These are phyloP conservation scores for Ormyrus rosae DNA, from an alignment of 2,888 invertebrate species.

Conservation along the genomic window DNA sequence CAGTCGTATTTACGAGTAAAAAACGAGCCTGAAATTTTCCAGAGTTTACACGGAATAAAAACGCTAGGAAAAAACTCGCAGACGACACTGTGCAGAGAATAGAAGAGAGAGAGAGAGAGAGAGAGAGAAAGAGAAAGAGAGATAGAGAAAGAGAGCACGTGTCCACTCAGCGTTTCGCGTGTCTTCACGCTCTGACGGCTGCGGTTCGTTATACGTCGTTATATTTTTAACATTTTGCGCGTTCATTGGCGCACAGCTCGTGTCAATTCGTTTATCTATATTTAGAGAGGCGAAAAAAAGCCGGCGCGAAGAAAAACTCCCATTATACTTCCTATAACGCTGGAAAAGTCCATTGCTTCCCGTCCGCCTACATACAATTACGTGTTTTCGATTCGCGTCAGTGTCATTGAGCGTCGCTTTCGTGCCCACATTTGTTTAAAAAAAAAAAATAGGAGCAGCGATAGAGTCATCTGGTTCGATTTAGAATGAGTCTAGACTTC, in stretches of 20 bases:
- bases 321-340: not conserved
- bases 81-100: not conserved
- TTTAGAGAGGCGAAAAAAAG: not conserved
- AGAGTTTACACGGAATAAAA: too few species aligned
- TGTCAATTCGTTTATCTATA: not conserved
- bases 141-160: conserved; percentile 19
- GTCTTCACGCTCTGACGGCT: not conserved
- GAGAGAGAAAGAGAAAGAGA: not conserved
- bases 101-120: not conserved
- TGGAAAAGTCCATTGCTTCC: conserved; percentile 43
- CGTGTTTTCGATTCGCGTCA: too few species aligned
- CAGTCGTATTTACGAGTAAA: too few species aligned
- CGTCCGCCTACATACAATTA: not conserved
- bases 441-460: too few species aligned
- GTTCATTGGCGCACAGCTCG: not conserved
- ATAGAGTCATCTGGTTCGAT: too few species aligned
- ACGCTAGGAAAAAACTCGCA: too few species aligned
- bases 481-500: too few species aligned
- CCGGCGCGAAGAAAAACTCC: not conserved
- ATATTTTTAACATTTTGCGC: conserved; percentile 32
- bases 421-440: too few species aligned
- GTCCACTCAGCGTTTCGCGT: conserved; percentile 3
- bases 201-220: not conserved
- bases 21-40: too few species aligned
- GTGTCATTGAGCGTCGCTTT: too few species aligned